A percentile compares a stretch with the other conserved stretches of the same genome.
phyloP scores from a whole-genome alignment of 2,888 invertebrate species.

The Branchellion lobata region DNA sequence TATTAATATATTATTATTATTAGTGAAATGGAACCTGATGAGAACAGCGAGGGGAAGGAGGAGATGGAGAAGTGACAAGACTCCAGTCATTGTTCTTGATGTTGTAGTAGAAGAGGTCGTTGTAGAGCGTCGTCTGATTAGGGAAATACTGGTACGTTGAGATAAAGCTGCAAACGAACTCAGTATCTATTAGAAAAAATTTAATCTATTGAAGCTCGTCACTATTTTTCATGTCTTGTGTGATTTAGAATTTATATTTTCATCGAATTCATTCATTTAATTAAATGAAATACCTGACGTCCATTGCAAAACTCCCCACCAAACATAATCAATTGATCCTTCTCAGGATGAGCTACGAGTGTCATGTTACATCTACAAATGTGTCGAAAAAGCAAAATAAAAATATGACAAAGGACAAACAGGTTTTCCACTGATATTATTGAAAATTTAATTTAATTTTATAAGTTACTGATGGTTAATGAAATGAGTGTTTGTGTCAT shows the following conservation, averaged over 20 bases:
- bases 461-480: too few species aligned
- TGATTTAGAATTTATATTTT: too few species aligned
- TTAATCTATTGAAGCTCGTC: neutral
- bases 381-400: too few species aligned
- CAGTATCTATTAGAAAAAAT: neutral
- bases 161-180: neutral
- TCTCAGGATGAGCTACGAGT: slow-evolving; percentile 78
- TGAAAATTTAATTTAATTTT: too few species aligned
- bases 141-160: slow-evolving; percentile 35
- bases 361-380: slow-evolving; percentile 74
- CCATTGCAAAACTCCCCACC: slow-evolving; percentile 91
- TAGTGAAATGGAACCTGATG: too few species aligned
- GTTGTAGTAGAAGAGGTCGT: slow-evolving; percentile 81
- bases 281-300: too few species aligned
- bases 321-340: slow-evolving; percentile 82
- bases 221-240: too few species aligned
- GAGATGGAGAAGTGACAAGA: slow-evolving; percentile 76
- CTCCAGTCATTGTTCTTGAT: slow-evolving; percentile 78
- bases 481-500: too few species aligned
- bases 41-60: slow-evolving; percentile 82
- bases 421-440: too few species aligned
- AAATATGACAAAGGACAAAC: too few species aligned
- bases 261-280: too few species aligned
- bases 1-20: too few species aligned
- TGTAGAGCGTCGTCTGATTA: slow-evolving; percentile 78